Base-by-base conservation (phyloP, 2,113 vertebrate species). In the Speoplatyrhinus poulsoni region DNA sequence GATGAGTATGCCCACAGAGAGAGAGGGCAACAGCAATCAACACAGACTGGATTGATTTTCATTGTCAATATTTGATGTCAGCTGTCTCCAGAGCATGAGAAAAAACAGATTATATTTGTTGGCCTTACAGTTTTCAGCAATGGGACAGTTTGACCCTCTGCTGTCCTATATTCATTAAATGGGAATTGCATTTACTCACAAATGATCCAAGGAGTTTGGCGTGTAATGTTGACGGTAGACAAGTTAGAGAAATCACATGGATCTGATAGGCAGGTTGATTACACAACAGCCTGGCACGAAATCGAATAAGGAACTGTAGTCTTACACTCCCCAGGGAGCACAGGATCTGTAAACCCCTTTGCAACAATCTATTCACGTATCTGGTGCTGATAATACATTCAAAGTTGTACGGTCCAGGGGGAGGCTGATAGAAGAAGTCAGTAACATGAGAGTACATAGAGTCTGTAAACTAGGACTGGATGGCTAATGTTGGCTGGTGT, bases 371-470 rank as follows among this genome's bases (percentile, higher is more conserved):
- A 55, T 72, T 68, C 54, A 48, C 56, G 81, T 80, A 80, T 88
- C 75, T 76, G 13, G 46, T 26, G 10, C 60, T 75, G 82, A 84
- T 79, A 65, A 81, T 82, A 73, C 67, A 87, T 84, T 80, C 79
- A 83, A 85, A 85, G 81, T 68, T 75, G 52, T 67, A 17, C 12
- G 4, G 77, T 77, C 77, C 76, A 68, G n/a, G 48, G 79, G 77
- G 79, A 89, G 57, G 58, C 17, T 68, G 81, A 86, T 84, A 72
- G 48, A 76, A 75, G 58, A 74, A 60, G 61, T 72, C 26, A 26
- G 26, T 26, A 26, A 26, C 26, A 3, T 2, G 2, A 3, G 49
- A n/a, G 59, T 76, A 80, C 53, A 66, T 77, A 75, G 67, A 61
- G 13, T 26, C 55, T 46, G 59, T 67, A 32, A 50, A 26, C 47